Conservation (phyloP, 2,888 invertebrate genomes). For the Stenotaenia linearis region DNA sequence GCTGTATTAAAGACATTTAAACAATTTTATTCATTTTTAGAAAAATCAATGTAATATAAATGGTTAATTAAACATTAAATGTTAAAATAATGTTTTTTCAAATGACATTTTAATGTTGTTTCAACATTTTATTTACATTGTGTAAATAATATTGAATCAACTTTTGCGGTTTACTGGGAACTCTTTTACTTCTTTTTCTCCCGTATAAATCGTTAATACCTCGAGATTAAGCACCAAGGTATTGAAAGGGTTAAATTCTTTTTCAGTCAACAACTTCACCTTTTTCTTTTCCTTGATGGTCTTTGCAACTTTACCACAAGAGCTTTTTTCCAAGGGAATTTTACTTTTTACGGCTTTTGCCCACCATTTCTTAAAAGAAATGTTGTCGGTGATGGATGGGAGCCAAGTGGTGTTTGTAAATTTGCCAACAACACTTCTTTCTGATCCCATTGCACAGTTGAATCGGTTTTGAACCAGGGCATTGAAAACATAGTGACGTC, state of each 20-base stretch:
- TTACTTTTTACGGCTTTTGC: background rate
- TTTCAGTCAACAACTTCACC: background rate
- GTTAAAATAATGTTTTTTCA: too few species aligned
- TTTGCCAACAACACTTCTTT: constrained; percentile 12
- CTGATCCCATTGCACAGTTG: constrained; percentile 8
- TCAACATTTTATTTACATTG: too few species aligned
- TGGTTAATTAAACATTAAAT: too few species aligned
- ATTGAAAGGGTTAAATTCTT: background rate
- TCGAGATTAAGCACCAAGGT: too few species aligned
- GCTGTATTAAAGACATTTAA: too few species aligned
- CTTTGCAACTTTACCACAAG: background rate
- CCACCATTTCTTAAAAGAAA: background rate
- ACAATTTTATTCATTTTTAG: too few species aligned
- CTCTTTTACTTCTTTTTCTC: too few species aligned
- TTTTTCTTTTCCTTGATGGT: background rate
- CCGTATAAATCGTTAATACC: too few species aligned
- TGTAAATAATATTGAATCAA: too few species aligned
- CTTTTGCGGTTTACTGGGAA: too few species aligned
- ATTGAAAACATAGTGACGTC: constrained; percentile 5
- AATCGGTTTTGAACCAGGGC: background rate
- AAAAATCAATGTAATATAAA: too few species aligned
- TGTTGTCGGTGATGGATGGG: background rate
- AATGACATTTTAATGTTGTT: too few species aligned
- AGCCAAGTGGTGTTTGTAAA: constrained; percentile 3
- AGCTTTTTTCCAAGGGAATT: background rate